Base-by-base conservation (phyloP, 53 echinoderm and acorn worm genomes). In the Paracentrotus lividus region DNA sequence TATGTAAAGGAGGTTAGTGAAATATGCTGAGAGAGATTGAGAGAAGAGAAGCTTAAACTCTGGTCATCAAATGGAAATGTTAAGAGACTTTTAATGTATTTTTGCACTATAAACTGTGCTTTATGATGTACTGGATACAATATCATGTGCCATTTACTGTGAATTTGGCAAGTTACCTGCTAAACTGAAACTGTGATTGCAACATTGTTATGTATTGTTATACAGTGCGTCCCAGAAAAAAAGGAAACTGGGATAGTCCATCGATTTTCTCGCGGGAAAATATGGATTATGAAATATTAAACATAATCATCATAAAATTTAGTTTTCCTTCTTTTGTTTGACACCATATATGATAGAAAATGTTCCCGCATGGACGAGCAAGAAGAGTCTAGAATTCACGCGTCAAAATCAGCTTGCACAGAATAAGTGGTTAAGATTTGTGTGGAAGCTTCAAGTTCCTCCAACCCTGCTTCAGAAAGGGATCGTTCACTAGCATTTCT, bases 231-330 rank as follows among this genome's bases (percentile, higher is more conserved):
- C 77, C 77, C 77, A 76, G 77, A 59, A 76, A 34, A 76, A 76
- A 76, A 76, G 77, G 77, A 76, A 34, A 76, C 77, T 42, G 77
- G 77, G 77, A 76, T 76, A 76, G 38, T 76, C 77, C 77, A 76
- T 76, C 42, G 42, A 76, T 76, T 76, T 76, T 76, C 77, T 76
- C 77, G 42, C 77, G 77, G 77, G 77, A 76, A 76, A 76, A 76
- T 76, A 76, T 76, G 77, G 42, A 76, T 76, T 76, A 76, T 76
- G 77, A 76, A 76, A 76, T 76, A 76, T 76, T 42, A 29, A 76
- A 76, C 77, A 76, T 76, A 42, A 59, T 76, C 77, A 76, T 76
- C 77, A 76, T 76, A 76, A 76, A 76, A 76, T 76, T 76, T 76
- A 76, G 77, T 38, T 76, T 76, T 76, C 33, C 42, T 42, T 76